Evolutionary conservation across 92 coral and sea anemone species (phyloP), one percentile per base, ranked within the genome.

Genomic region (Virgularia gustaviana): DNA sequence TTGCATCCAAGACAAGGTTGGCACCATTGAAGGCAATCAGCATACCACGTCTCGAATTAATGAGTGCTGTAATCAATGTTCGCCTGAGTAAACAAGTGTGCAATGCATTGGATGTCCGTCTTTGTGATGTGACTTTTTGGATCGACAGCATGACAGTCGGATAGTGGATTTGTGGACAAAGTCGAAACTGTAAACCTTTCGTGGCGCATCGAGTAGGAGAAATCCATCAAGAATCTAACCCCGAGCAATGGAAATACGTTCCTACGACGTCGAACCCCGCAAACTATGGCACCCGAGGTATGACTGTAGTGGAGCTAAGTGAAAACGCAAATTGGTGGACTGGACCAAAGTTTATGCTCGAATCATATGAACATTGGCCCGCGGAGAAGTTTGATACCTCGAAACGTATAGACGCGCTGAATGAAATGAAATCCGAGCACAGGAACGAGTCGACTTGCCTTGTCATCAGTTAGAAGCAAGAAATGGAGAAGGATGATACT

Each of bases 11-110:
- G 72, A 57, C 80, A 24, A 43, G 91, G 75, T 71, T 83, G 3
- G 88, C 88, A 22, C 85, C 83, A n/a, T 11, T 83, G 71, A 86
- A 86, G 47, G 81, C 88, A 16, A 60, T 86, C 24, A 82, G 81
- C 36, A 81, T 72, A 25, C 84, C 89, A 54, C 37, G 82, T 24
- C 57, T 87, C 15, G 85, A 87, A 60, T 80, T 86, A 37, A 78
- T 86, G 81, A 84, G 87, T 63, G 87, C 84, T 24, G 35, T 86
- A 42, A 66, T 75, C 27, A 83, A 86, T 22, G 73, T 71, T 38
- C 71, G 86, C 25, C 57, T 81, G 57, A 81, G 77, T 22, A 70
- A 63, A 60, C 71, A 86, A 47, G 61, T 82, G 28, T 78, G 78
- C 42, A 20, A 53, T 25, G 84, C 87, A 19, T 67, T 86, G 24